Evolutionary conservation across 2,113 vertebrate genomes (phyloP).

Genomic region (Gymnocephalus cernua): DNA sequence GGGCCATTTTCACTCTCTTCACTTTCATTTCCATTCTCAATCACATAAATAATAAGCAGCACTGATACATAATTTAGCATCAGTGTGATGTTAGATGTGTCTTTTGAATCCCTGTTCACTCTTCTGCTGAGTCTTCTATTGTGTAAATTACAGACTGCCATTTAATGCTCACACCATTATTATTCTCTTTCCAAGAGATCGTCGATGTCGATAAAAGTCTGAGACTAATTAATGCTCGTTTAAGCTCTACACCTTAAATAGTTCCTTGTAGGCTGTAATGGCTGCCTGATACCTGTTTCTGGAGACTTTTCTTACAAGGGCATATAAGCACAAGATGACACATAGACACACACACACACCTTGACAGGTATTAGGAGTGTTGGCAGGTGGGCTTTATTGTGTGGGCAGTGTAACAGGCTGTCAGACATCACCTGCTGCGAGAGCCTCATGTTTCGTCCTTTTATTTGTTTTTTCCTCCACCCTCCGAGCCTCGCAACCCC

Average conservation of each 20-base stretch:
- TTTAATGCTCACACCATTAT: too few relatives aligned
- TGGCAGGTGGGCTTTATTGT: slow-evolving; percentile 32
- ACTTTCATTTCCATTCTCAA: background rate
- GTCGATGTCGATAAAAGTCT: background rate
- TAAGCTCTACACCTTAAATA: slow-evolving; percentile 13
- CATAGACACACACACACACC: background rate
- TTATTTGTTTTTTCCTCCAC: slow-evolving; percentile 57
- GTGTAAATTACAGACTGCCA: background rate
- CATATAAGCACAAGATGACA: background rate
- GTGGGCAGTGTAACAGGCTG: slow-evolving; percentile 33
- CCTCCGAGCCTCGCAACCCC: slow-evolving; percentile 11
- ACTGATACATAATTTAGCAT: background rate
- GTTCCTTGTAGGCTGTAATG: background rate
- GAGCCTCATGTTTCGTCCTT: slow-evolving; percentile 46
- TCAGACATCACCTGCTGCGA: slow-evolving; percentile 71
- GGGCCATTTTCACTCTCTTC: background rate
- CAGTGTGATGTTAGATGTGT: background rate
- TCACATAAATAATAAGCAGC: background rate
- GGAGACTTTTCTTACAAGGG: slow-evolving; percentile 27
- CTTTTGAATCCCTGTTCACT: background rate
- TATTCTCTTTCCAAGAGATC: background rate
- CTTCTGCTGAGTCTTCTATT: background rate
- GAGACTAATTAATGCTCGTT: slow-evolving; percentile 38
- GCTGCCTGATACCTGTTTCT: background rate
- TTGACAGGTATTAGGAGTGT: slow-evolving; percentile 6